Evolutionary conservation across 2,113 vertebrate species (phyloP).

Genomic region (Tympanuchus pallidicinctus): DNA sequence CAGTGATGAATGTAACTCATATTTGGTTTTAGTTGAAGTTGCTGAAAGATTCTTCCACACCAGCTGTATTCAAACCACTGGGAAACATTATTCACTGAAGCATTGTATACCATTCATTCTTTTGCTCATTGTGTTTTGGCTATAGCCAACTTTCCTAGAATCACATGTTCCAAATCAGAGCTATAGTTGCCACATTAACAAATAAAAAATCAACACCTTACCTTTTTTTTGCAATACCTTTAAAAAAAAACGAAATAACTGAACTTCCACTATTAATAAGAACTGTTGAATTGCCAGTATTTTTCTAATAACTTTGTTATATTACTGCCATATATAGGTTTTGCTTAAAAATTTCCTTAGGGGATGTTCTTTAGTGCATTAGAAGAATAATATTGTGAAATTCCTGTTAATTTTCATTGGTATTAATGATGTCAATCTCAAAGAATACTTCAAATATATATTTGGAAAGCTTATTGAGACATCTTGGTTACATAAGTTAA

Average conservation of each 20-base stretch:
- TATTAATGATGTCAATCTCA: constrained; percentile 26
- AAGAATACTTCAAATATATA: constrained; percentile 1
- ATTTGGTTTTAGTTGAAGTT: not conserved
- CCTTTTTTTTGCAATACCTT: not conserved
- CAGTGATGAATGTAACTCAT: not conserved
- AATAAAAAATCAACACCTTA: not conserved
- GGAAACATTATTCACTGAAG: not conserved
- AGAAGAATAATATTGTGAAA: not conserved
- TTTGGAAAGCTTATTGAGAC: constrained; percentile 9
- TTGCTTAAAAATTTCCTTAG: constrained; percentile 2
- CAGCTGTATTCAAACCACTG: not conserved
- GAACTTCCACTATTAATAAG: not conserved
- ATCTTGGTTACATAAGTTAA: not conserved
- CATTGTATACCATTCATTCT: not conserved
- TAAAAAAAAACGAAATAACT: not conserved
- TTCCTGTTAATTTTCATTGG: constrained; percentile 32
- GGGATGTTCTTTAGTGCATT: not conserved
- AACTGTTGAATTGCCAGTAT: not conserved
- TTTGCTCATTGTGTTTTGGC: not conserved
- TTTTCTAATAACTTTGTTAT: not conserved
- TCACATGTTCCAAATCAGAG: not conserved
- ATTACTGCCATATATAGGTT: not conserved
- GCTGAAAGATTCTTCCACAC: constrained; percentile 17
- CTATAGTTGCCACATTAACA: not conserved
- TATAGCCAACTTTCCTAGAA: not conserved